Percentiles rank a stretch among this genome's conserved stretches.
phyloP scores from a whole-genome alignment of 2,888 invertebrate genomes.

The Plebejus anna region DNA sequence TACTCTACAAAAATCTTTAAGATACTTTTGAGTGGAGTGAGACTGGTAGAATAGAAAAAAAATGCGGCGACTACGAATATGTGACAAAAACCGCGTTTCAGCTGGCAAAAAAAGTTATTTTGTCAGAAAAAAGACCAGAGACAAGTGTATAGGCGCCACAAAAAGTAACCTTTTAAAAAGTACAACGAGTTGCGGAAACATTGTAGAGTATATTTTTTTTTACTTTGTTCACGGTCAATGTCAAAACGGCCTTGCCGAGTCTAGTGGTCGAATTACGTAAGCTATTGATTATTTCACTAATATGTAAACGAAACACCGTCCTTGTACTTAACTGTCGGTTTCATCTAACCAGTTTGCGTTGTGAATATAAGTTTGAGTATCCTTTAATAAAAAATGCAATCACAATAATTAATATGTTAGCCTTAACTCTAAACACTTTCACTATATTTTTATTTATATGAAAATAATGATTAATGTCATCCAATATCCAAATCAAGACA shows the following conservation, averaged over 20 bases:
- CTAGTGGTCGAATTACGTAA: conserved; percentile 67
- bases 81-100: not conserved
- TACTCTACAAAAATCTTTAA: not conserved
- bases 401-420: not conserved
- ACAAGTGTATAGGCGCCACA: conserved; percentile 3
- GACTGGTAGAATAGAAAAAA: not conserved
- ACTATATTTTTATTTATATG: too few relatives aligned
- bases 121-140: conserved; percentile 1
- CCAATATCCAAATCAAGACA: too few relatives aligned
- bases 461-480: too few relatives aligned
- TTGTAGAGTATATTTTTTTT: conserved; percentile 59
- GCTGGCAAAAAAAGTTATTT: not conserved
- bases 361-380: not conserved
- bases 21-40: not conserved
- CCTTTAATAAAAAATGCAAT: not conserved
- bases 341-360: conserved; percentile 22
- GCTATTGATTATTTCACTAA: conserved; percentile 60
- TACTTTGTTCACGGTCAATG: conserved; percentile 75
- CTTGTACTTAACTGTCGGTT: conserved; percentile 26
- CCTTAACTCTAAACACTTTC: too few relatives aligned
- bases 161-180: conserved; percentile 33
- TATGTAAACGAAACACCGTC: conserved; percentile 46
- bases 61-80: not conserved
- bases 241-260: conserved; percentile 72
- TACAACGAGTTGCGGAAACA: conserved; percentile 72